Evolutionary conservation across 2,113 vertebrate genomes (phyloP).

Genomic region (Raphicerus campestris): DNA sequence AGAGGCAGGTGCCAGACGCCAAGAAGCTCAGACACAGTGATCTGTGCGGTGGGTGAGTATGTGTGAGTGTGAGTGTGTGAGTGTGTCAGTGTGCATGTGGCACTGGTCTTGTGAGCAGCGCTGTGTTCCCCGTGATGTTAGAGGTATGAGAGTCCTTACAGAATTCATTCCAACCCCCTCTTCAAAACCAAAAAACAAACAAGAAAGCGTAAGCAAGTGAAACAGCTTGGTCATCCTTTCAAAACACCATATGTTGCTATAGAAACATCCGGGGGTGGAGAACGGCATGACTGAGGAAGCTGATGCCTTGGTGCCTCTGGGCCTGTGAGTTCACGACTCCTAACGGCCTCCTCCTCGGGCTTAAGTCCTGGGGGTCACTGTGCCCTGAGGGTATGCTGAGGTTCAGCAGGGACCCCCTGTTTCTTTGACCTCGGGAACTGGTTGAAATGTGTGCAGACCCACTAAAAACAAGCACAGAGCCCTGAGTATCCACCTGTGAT

Average conservation of each 20-base stretch:
- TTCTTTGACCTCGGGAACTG: background rate
- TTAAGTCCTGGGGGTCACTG: too few species aligned
- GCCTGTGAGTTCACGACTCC: background rate
- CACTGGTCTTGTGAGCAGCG: background rate
- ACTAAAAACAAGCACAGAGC: background rate
- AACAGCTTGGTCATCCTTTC: conserved; percentile 20
- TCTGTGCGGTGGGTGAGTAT: background rate
- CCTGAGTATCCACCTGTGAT: background rate
- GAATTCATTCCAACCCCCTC: background rate
- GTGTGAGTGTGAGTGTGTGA: background rate
- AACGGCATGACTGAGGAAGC: background rate
- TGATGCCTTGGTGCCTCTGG: too few species aligned
- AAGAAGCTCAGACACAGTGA: background rate
- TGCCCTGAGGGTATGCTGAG: background rate
- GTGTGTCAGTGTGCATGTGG: background rate
- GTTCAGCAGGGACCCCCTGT: background rate
- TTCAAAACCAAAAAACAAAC: background rate
- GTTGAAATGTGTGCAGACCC: background rate
- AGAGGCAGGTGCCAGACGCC: background rate
- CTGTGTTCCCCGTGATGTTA: background rate
- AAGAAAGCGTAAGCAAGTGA: background rate
- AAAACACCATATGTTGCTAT: background rate
- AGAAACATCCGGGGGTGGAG: conserved; percentile 34
- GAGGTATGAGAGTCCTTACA: background rate
- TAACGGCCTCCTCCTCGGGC: accelerated